Base-by-base conservation (phyloP, 1,140 invertebrate genomes). In the Schlechtendalia chinensis region DNA sequence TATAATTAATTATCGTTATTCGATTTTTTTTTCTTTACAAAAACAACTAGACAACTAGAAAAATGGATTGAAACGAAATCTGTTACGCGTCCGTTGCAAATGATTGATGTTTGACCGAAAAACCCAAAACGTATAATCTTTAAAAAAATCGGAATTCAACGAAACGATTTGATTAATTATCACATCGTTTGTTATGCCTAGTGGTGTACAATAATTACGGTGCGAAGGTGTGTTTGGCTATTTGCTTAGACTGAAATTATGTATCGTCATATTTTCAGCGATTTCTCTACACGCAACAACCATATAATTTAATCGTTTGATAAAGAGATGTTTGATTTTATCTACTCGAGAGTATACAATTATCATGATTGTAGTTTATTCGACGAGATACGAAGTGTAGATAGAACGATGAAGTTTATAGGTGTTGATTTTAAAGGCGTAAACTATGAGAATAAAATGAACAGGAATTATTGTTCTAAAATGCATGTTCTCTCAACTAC, bases 301-400 rank as follows among this genome's bases (percentile, higher is more conserved):
- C 27, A 29, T 61, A 29, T 29, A 27, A 61, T 6, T 29, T 29
- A 61, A 24, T 1, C 16, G 50, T 53, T 63, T n/a, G 4, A 39
- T 32, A 39, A 65, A 65, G n/a, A 39, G 39, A n/a, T n/a, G 14
- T 67, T 45, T 67, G 11, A 45, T 67, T 0, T 19, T 45, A 67
- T 45, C 63, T 67, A n/a, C 39, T n/a, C 16, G 22, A 67, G 45
- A 22, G 22, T 19, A 45, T 67, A 45, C 12, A n/a, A 67, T 45
- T 45, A 67, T 67, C 19, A 67, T 67, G 45, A 67, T 45, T 45
- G 45, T 45, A 67, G 63, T 39, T 45, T 67, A 45, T 45, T 45
- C 19, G 61, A 65, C n/a, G n/a, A 4, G 19, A 67, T 67, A 45
- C 32, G 10, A 17, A 32, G n/a, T 22, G 50, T 53, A 4, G n/a